Evolutionary conservation across 2,113 vertebrate species (phyloP).

Genomic region (Pelodiscus sinensis): DNA sequence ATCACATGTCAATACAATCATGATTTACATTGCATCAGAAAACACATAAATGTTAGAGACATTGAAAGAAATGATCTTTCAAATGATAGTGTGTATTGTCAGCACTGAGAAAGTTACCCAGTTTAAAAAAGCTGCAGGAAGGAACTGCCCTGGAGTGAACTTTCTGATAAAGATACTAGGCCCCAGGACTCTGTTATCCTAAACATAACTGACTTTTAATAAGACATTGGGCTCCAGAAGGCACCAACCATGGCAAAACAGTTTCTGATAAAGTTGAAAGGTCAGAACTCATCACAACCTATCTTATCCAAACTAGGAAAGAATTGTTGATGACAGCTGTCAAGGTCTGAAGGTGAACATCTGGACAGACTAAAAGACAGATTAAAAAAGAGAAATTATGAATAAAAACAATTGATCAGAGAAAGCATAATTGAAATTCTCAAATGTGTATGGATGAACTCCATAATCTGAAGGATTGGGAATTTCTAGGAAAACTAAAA

Average conservation of each 20-base stretch:
- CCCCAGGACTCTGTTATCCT: not conserved
- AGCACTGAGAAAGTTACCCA: not conserved
- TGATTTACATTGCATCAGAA: not conserved
- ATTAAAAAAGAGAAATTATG: not conserved
- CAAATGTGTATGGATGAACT: not conserved
- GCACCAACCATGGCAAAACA: not conserved
- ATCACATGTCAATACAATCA: not conserved
- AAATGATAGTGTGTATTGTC: not conserved
- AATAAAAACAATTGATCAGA: not conserved
- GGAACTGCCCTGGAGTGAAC: not conserved
- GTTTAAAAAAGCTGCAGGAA: not conserved
- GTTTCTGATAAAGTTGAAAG: not conserved
- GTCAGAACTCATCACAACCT: not conserved
- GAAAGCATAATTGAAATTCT: too few species aligned
- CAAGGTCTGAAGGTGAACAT: not conserved
- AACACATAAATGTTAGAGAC: not conserved
- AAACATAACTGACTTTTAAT: not conserved
- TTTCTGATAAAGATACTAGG: not conserved
- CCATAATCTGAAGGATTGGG: not conserved
- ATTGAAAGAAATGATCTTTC: not conserved
- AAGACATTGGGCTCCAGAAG: not conserved
- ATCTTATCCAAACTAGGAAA: too few species aligned
- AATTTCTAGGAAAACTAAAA: not conserved
- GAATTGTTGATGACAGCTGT: not conserved
- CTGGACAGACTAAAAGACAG: not conserved